phyloP scores from a whole-genome alignment of 92 coral and sea anemone species.

The Chrysogorgia sp. region DNA sequence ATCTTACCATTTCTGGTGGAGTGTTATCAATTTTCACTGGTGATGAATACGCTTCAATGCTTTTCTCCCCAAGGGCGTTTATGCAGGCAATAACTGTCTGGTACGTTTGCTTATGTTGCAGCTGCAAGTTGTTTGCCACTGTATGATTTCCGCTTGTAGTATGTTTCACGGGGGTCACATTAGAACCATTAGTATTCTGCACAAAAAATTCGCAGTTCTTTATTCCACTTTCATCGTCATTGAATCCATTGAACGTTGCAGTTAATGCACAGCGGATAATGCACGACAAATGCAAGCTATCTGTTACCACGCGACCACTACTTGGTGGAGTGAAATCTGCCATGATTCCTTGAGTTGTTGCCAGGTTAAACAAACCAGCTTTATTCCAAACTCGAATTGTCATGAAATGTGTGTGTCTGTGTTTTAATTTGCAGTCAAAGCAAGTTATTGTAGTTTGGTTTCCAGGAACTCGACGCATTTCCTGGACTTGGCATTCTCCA shows the following conservation, averaged over 20 bases:
- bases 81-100: conserved; percentile 66
- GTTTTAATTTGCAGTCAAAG: conserved; percentile 67
- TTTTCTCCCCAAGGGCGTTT: conserved; percentile 65
- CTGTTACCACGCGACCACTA: conserved; percentile 55
- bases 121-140: conserved; percentile 53
- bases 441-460: conserved; percentile 69
- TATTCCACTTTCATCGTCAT: conserved; percentile 81
- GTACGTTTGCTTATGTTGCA: conserved; percentile 72
- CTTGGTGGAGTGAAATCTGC: conserved; percentile 77
- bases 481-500: conserved; percentile 74
- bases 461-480: conserved; percentile 60
- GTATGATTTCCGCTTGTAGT: conserved; percentile 39
- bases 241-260: conserved; percentile 63
- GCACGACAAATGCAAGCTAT: conserved; percentile 61
- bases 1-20: conserved; percentile 79
- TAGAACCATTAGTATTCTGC: conserved; percentile 41
- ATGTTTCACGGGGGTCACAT: conserved; percentile 40
- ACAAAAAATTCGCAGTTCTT: conserved; percentile 66
- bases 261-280: conserved; percentile 60
- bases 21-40: conserved; percentile 80
- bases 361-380: conserved; percentile 71
- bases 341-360: conserved; percentile 58
- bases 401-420: conserved; percentile 68
- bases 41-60: conserved; percentile 44
- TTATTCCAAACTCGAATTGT: conserved; percentile 81